Evolutionary conservation across 2,113 vertebrate species (phyloP).

Genomic region (Polypterus senegalus): DNA sequence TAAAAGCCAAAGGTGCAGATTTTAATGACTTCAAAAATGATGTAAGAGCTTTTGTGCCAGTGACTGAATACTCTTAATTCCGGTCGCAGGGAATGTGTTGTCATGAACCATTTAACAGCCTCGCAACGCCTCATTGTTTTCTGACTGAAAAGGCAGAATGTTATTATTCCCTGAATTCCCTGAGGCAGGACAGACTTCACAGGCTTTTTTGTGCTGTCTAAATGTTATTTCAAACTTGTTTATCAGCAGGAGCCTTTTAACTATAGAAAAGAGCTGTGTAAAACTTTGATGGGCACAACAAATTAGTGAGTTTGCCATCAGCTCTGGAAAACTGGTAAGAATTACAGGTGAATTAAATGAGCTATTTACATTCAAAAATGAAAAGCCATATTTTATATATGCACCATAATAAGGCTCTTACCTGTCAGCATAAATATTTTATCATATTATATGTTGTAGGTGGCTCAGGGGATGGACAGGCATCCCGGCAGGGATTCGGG

Average conservation of each 20-base stretch:
- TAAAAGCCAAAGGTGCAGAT: no score
- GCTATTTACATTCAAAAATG: no score
- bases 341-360: no score
- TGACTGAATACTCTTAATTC: not conserved
- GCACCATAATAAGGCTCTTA: no score
- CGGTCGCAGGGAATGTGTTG: not conserved
- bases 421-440: no score
- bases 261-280: constrained; percentile 2
- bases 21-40: no score
- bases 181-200: not conserved
- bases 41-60: not conserved
- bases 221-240: constrained; percentile 14
- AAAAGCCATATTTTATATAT: no score
- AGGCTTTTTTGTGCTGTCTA: constrained; percentile 13
- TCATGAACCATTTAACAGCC: not conserved
- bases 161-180: constrained; percentile 2
- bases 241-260: constrained; percentile 5
- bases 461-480: no score
- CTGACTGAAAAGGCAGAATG: not conserved
- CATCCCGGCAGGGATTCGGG: no score
- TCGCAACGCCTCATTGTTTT: not conserved
- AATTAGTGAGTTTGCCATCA: constrained; percentile 2
- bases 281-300: constrained; percentile 1
- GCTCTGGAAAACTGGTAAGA: not conserved
- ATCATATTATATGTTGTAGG: no score